These are phyloP conservation scores for Nasalis larvatus DNA, from an alignment of 2,113 vertebrate genomes.

Conservation along the genomic window DNA sequence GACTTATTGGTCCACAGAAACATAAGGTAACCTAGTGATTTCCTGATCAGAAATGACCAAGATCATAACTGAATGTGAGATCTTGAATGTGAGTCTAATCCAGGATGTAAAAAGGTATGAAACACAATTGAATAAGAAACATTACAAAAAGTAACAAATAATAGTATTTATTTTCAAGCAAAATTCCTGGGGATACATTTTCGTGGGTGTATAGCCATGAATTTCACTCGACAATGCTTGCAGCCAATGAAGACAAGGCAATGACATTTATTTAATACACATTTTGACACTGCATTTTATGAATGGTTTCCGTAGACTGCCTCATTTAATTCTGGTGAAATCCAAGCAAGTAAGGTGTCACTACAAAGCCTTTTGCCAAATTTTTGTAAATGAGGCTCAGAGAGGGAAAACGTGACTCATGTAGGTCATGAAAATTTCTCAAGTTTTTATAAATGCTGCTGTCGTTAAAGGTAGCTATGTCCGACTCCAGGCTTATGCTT, in stretches of 20 bases:
- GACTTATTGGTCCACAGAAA: background rate
- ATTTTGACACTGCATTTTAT: background rate
- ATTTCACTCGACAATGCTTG: background rate
- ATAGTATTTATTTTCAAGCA: background rate
- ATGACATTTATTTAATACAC: background rate
- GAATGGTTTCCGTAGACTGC: background rate
- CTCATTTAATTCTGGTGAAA: conserved; percentile 1
- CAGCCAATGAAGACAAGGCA: background rate
- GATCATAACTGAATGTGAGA: background rate
- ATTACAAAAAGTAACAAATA: background rate
- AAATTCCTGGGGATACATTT: background rate
- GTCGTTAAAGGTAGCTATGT: background rate
- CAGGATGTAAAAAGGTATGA: background rate
- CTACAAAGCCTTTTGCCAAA: background rate
- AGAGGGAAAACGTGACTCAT: background rate
- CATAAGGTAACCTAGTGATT: background rate
- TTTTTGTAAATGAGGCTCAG: background rate
- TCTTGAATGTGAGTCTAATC: background rate
- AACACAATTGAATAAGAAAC: background rate
- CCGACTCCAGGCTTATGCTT: background rate
- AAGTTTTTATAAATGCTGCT: background rate
- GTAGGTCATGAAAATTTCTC: background rate
- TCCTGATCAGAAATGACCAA: background rate
- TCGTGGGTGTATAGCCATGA: background rate
- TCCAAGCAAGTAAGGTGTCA: background rate